phyloP scores from a whole-genome alignment of 2,797 vertebrate species.

The Megaceryle alcyon region DNA sequence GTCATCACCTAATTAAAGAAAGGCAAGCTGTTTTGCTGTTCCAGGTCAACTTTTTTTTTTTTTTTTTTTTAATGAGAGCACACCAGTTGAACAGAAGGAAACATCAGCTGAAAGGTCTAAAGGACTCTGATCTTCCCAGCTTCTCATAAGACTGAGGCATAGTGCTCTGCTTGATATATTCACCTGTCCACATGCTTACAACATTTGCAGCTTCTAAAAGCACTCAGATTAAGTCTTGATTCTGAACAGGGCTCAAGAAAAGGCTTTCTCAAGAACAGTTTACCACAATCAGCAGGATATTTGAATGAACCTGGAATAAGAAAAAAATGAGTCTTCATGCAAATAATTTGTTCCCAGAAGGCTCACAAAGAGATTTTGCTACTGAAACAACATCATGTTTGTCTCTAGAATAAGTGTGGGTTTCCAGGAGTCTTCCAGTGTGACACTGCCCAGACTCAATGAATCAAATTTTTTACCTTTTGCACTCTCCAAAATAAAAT shows the following conservation, averaged over 20 bases:
- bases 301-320: background rate
- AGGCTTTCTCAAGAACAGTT: background rate
- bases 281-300: background rate
- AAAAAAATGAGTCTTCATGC: slow-evolving; percentile 18
- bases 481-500: background rate
- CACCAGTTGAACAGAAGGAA: background rate
- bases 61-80: background rate
- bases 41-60: background rate
- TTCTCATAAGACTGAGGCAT: background rate
- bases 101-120: background rate
- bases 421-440: background rate
- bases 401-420: background rate
- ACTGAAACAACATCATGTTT: slow-evolving; percentile 30
- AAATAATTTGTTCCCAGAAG: slow-evolving; percentile 35
- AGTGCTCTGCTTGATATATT: background rate
- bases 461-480: slow-evolving; percentile 7
- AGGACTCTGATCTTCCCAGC: background rate
- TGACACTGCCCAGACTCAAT: background rate
- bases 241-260: background rate
- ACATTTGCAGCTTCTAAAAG: background rate
- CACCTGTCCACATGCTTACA: background rate
- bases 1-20: background rate
- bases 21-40: slow-evolving; percentile 4
- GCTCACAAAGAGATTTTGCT: slow-evolving; percentile 36
- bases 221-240: background rate